A percentile compares a stretch with the other conserved stretches of the same genome.
These are phyloP conservation scores for Eudyptes chrysolophus DNA, from an alignment of 2,113 vertebrate species.

Conservation along the genomic window DNA sequence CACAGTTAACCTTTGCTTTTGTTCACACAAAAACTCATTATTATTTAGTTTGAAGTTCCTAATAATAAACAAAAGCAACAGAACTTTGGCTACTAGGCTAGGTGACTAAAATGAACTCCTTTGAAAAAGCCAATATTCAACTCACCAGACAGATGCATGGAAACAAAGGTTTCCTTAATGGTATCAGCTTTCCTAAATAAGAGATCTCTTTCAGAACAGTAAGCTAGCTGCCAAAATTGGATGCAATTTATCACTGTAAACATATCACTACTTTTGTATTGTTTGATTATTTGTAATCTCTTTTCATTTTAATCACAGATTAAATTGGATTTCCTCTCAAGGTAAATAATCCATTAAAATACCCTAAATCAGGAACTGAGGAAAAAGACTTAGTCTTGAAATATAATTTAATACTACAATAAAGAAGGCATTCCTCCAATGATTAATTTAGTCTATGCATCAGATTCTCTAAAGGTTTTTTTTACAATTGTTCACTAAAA, in stretches of 20 bases:
- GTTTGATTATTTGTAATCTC: not conserved
- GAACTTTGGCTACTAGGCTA: not conserved
- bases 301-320: not conserved
- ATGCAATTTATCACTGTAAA: not conserved
- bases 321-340: not conserved
- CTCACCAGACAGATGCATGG: not conserved
- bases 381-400: not conserved
- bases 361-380: not conserved
- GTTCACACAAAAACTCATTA: not conserved
- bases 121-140: not conserved
- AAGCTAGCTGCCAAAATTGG: not conserved
- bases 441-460: not conserved
- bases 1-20: not conserved
- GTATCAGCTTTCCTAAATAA: not conserved
- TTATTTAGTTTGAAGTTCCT: not conserved
- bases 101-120: not conserved
- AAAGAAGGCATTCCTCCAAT: not conserved
- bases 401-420: not conserved
- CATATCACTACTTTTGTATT: not conserved
- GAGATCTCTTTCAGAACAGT: not conserved
- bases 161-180: not conserved
- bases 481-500: not conserved
- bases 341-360: not conserved
- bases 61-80: not conserved
- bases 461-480: not conserved